Evolutionary conservation across 2,113 vertebrate genomes (phyloP).

Genomic region (Lycocorax pyrrhopterus): DNA sequence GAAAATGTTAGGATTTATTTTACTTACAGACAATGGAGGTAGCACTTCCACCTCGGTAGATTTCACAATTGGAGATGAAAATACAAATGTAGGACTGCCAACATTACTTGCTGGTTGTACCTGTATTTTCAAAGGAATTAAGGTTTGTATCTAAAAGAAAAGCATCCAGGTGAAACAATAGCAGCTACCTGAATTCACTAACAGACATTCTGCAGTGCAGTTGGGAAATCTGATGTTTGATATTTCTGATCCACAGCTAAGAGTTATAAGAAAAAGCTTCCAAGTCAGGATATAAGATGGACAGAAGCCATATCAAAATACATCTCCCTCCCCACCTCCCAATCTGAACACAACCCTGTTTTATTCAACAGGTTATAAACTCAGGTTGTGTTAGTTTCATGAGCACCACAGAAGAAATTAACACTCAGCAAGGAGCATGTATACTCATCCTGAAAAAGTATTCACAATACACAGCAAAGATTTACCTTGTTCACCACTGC

Average conservation of each 20-base stretch:
- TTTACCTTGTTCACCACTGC: conserved; percentile 69
- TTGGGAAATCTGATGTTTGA: neutral
- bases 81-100: conserved; percentile 83
- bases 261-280: neutral
- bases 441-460: neutral
- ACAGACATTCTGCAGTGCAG: neutral
- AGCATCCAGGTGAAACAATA: neutral
- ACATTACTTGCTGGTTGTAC: conserved; percentile 64
- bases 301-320: neutral
- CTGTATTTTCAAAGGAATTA: conserved; percentile 62
- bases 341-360: neutral
- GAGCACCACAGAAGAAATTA: neutral
- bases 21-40: conserved; percentile 87
- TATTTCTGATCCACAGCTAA: neutral
- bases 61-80: conserved; percentile 96
- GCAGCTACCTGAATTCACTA: neutral
- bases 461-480: neutral
- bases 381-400: neutral
- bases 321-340: neutral
- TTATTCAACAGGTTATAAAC: neutral
- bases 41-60: conserved; percentile 86
- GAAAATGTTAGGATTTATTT: neutral
- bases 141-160: neutral
- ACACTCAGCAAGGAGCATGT: neutral
- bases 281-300: neutral